A percentile compares a stretch with the other conserved stretches of the same genome.
Conservation (phyloP, 1,140 invertebrate genomes). For the Drosophila busckii region DNA sequence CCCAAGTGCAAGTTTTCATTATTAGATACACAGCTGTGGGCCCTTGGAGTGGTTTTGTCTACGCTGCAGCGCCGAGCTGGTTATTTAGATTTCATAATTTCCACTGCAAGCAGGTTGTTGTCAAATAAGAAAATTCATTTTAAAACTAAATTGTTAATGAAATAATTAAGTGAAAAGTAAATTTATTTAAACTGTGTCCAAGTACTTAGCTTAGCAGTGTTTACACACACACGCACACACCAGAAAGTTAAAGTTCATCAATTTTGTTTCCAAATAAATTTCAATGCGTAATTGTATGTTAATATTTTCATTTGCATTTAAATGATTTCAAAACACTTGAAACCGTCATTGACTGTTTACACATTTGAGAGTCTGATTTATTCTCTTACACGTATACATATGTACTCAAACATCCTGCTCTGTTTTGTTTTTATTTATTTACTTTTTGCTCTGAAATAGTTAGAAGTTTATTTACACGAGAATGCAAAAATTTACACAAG, state of each 20-base stretch:
- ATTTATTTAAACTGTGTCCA: background rate
- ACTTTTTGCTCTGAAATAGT: conserved; percentile 14
- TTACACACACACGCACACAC: no score
- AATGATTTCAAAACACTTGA: no score
- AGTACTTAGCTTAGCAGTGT: no score
- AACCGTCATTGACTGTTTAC: no score
- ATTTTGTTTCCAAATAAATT: no score
- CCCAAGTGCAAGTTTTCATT: conserved; percentile 67
- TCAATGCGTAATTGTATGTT: conserved; percentile 11
- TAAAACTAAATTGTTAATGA: background rate
- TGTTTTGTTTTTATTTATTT: conserved; percentile 35
- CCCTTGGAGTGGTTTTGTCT: conserved; percentile 41
- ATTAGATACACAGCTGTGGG: conserved; percentile 68
- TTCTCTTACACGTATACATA: no score
- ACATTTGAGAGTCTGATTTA: no score
- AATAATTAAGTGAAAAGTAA: background rate
- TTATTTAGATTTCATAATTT: conserved; percentile 37
- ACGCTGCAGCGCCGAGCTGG: conserved; percentile 16
- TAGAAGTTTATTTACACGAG: conserved; percentile 71
- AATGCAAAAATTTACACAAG: conserved; percentile 75
- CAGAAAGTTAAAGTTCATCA: no score
- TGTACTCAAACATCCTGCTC: no score
- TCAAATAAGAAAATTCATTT: conserved; percentile 39
- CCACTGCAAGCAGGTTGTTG: conserved; percentile 50
- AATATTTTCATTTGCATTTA: no score